A percentile compares a stretch with the other conserved stretches of the same genome.
Evolutionary conservation across 2,113 vertebrate genomes (phyloP).

Genomic region (Cynoglossus semilaevis): DNA sequence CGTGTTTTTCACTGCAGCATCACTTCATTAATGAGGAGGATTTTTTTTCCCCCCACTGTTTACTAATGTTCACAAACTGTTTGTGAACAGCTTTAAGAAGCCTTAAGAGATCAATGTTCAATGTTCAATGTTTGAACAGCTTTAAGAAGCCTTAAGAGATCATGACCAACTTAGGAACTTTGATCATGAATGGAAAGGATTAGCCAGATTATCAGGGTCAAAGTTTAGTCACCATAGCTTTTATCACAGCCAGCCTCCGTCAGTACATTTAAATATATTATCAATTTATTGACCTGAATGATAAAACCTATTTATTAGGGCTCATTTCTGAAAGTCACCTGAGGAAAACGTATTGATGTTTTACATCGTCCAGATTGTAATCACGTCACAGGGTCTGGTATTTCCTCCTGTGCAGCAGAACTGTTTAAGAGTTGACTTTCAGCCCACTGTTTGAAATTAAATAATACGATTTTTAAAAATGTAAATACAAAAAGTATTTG

Average conservation of each 20-base stretch:
- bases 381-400: no score
- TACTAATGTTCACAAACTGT: slow-evolving; percentile 5
- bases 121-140: background rate
- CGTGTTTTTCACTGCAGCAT: slow-evolving; percentile 5
- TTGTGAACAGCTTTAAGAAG: slow-evolving; percentile 5
- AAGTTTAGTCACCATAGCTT: slow-evolving; percentile 18
- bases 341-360: no score
- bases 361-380: no score
- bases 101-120: slow-evolving; percentile 15
- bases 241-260: background rate
- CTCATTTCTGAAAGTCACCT: no score
- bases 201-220: slow-evolving; percentile 20
- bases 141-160: background rate
- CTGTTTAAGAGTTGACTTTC: no score
- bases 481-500: no score
- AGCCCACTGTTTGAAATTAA: no score
- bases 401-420: no score
- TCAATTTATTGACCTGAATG: no score
- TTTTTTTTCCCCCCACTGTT: background rate
- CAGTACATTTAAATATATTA: no score
- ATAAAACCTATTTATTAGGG: no score
- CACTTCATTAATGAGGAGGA: background rate
- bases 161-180: slow-evolving; percentile 11
- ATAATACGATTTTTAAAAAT: no score
- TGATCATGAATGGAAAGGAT: slow-evolving; percentile 15